Percentiles rank a stretch among this genome's conserved stretches.
These are phyloP conservation scores for Acanthococcus lagerstroemiae DNA, from an alignment of 2,888 invertebrate genomes.

Conservation along the genomic window DNA sequence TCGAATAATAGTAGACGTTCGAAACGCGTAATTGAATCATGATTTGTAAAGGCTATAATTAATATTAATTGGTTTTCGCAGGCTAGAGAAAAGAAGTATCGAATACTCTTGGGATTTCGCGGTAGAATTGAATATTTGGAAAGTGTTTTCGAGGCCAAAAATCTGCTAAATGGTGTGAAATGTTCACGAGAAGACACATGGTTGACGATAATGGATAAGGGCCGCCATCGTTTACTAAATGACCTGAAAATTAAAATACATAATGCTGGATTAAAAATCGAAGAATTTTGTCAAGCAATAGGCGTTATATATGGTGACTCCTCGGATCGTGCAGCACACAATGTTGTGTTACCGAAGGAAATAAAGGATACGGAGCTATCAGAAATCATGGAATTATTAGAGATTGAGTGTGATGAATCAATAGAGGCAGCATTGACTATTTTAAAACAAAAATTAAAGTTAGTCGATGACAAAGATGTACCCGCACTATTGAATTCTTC, in stretches of 20 bases:
- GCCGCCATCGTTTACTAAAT: conserved; percentile 7
- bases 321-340: conserved; percentile 10
- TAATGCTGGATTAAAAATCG: background rate
- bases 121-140: background rate
- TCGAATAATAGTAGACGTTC: conserved; percentile 2
- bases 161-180: conserved; percentile 3
- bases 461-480: conserved; percentile 4
- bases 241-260: conserved; percentile 8
- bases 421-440: background rate
- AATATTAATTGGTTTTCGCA: conserved; percentile 6
- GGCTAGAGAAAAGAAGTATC: background rate
- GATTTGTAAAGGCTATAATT: conserved; percentile 1
- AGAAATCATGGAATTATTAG: background rate
- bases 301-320: background rate
- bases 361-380: conserved; percentile 11
- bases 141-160: background rate
- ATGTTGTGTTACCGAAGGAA: conserved; percentile 7
- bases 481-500: background rate
- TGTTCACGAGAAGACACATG: conserved; percentile 7
- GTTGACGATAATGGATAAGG: conserved; percentile 3
- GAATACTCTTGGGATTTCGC: background rate
- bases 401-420: conserved; percentile 1
- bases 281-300: background rate
- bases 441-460: background rate
- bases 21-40: background rate